Conservation (phyloP, 2,888 invertebrate species). For the Lottia scabra region DNA sequence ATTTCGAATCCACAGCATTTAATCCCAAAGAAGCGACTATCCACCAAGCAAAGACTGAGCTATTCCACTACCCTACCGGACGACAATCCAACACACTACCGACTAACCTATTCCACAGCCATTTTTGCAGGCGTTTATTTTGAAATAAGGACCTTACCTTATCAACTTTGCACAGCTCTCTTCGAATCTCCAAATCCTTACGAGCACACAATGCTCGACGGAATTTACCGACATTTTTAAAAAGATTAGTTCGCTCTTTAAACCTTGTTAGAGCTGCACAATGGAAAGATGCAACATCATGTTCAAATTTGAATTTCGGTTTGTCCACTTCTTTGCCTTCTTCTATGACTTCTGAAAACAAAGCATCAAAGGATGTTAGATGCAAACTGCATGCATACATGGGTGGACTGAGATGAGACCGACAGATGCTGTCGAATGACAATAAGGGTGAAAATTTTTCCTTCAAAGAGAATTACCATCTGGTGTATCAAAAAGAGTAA, state of each 20-base stretch:
- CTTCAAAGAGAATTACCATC: no score
- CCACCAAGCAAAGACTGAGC: no score
- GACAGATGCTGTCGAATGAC: no score
- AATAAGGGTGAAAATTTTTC: no score
- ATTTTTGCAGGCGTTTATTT: not conserved
- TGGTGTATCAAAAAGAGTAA: no score
- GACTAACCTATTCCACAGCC: not conserved
- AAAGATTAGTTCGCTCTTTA: conserved; percentile 70
- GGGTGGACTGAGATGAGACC: no score
- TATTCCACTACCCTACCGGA: no score
- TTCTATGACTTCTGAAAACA: not conserved
- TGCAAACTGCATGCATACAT: no score
- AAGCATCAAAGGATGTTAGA: no score
- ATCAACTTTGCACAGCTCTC: conserved; percentile 70
- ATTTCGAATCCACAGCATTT: no score
- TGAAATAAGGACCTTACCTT: conserved; percentile 42
- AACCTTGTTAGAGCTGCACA: conserved; percentile 49
- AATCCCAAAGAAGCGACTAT: no score
- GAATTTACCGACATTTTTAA: conserved; percentile 80
- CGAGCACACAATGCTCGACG: conserved; percentile 84
- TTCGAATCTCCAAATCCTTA: conserved; percentile 79
- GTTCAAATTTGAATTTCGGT: conserved; percentile 40
- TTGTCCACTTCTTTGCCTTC: conserved; percentile 4
- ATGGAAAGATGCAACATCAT: conserved; percentile 64
- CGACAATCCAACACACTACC: no score